phyloP scores from a whole-genome alignment of 2,113 vertebrate genomes.

The Fukomys damarensis region DNA sequence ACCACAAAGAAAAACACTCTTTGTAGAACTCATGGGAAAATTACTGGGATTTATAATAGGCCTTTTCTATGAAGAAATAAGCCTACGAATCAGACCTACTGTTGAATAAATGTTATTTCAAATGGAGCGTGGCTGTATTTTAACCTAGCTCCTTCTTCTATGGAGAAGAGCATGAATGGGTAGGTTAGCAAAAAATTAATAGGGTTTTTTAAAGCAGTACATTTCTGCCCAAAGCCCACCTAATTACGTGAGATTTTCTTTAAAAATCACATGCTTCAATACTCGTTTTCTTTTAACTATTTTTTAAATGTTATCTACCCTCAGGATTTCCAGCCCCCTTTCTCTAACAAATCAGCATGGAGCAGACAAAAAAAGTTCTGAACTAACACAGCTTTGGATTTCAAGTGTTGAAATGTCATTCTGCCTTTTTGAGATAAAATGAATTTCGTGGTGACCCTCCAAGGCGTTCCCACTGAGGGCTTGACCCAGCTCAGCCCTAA shows the following conservation, averaged over 20 bases:
- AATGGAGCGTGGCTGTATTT: slow-evolving; percentile 32
- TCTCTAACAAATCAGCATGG: slow-evolving; percentile 40
- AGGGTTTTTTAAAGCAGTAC: background rate
- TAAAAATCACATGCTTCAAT: slow-evolving; percentile 44
- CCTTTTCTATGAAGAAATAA: slow-evolving; percentile 33
- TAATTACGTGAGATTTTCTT: slow-evolving; percentile 55
- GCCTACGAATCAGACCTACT: background rate
- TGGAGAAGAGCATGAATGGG: slow-evolving; percentile 48
- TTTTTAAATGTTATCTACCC: slow-evolving; percentile 57
- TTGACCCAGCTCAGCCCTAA: slow-evolving; percentile 3
- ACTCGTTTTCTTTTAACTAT: slow-evolving; percentile 54
- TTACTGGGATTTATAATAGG: slow-evolving; percentile 57
- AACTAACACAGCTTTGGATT: slow-evolving; percentile 59
- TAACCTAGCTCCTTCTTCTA: slow-evolving; percentile 42
- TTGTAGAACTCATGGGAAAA: slow-evolving; percentile 59
- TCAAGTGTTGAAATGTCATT: slow-evolving; percentile 50
- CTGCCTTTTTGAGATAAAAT: slow-evolving; percentile 15
- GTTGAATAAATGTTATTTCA: slow-evolving; percentile 64
- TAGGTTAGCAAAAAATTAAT: slow-evolving; percentile 62
- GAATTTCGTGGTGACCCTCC: slow-evolving; percentile 7
- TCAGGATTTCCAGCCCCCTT: slow-evolving; percentile 22
- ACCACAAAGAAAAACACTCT: slow-evolving; percentile 53
- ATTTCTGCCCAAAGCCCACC: slow-evolving; percentile 47
- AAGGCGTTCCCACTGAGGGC: background rate
- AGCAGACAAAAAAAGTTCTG: slow-evolving; percentile 46